These are phyloP conservation scores for Stenodema calcarata DNA, from an alignment of 2,888 invertebrate genomes.

Conservation along the genomic window DNA sequence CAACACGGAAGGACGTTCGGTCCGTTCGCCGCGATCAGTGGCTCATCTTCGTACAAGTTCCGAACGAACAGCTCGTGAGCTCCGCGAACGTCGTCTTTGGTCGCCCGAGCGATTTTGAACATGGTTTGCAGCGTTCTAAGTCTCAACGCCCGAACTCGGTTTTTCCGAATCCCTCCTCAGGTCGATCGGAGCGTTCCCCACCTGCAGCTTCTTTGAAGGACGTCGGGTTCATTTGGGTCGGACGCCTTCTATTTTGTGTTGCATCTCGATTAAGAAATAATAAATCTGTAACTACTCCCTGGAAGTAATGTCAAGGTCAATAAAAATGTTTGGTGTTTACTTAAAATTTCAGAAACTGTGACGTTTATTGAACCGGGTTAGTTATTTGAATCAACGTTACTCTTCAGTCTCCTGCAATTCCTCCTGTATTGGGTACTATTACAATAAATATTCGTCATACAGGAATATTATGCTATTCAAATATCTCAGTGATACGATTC, in stretches of 20 bases:
- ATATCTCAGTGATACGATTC: too few relatives aligned
- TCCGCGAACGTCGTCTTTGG: not conserved
- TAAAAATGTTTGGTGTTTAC: too few relatives aligned
- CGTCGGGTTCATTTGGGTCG: not conserved
- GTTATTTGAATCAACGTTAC: too few relatives aligned
- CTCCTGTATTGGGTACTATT: too few relatives aligned
- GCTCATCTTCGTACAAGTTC: slow-evolving; percentile 45
- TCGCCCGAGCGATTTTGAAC: slow-evolving; percentile 34
- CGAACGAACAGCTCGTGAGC: slow-evolving; percentile 9
- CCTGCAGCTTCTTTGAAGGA: not conserved
- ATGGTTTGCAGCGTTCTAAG: not conserved
- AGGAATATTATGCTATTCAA: too few relatives aligned
- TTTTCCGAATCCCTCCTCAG: not conserved
- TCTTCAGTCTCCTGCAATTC: too few relatives aligned
- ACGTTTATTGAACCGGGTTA: too few relatives aligned
- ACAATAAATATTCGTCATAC: too few relatives aligned
- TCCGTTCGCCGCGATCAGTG: slow-evolving; percentile 37
- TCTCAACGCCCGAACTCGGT: not conserved
- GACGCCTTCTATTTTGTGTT: not conserved
- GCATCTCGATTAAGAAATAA: not conserved
- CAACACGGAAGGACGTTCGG: not conserved
- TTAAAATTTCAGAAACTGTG: too few relatives aligned
- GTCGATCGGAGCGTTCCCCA: not conserved
- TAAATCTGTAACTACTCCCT: not conserved
- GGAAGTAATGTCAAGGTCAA: not conserved